These are phyloP conservation scores for Drosophila ironensis DNA, from an alignment of 1,140 invertebrate species.

Conservation along the genomic window DNA sequence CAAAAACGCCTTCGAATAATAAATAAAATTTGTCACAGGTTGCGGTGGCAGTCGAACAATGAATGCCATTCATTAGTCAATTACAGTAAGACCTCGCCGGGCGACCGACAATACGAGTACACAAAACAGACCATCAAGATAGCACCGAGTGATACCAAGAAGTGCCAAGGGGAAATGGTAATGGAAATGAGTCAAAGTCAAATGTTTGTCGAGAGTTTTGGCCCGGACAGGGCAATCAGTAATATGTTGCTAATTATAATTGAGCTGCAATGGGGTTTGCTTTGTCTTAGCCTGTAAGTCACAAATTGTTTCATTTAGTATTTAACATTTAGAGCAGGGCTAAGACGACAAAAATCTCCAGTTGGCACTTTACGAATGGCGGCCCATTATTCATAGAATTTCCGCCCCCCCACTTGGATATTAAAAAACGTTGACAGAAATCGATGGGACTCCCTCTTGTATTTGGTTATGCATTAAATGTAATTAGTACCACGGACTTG, in stretches of 20 bases:
- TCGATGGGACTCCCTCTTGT: slow-evolving; percentile 41
- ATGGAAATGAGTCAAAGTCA: slow-evolving; percentile 56
- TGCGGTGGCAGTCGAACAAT: slow-evolving; percentile 35
- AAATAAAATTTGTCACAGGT: slow-evolving; percentile 59
- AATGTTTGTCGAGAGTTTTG: slow-evolving; percentile 34
- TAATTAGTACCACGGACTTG: slow-evolving; percentile 45
- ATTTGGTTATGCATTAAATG: slow-evolving; percentile 57
- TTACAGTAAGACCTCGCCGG: slow-evolving; percentile 58
- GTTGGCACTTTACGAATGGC: slow-evolving; percentile 61
- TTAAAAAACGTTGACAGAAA: slow-evolving; percentile 40
- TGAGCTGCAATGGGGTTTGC: slow-evolving; percentile 51
- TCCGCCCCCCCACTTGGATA: neutral
- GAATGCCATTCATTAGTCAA: slow-evolving; percentile 65
- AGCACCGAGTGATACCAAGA: slow-evolving; percentile 4
- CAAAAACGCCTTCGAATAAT: slow-evolving; percentile 20
- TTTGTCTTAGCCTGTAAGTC: slow-evolving; percentile 72
- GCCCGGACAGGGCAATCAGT: slow-evolving; percentile 19
- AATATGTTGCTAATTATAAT: slow-evolving; percentile 34
- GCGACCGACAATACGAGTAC: too few species aligned
- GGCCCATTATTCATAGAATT: slow-evolving; percentile 65
- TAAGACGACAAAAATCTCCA: slow-evolving; percentile 32
- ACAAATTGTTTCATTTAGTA: slow-evolving; percentile 62
- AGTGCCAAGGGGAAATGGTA: slow-evolving; percentile 41
- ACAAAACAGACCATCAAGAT: slow-evolving; percentile 35
- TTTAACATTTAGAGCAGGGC: slow-evolving; percentile 9